Conservation (phyloP, 2,888 invertebrate genomes). For the Melanchra persicariae region DNA sequence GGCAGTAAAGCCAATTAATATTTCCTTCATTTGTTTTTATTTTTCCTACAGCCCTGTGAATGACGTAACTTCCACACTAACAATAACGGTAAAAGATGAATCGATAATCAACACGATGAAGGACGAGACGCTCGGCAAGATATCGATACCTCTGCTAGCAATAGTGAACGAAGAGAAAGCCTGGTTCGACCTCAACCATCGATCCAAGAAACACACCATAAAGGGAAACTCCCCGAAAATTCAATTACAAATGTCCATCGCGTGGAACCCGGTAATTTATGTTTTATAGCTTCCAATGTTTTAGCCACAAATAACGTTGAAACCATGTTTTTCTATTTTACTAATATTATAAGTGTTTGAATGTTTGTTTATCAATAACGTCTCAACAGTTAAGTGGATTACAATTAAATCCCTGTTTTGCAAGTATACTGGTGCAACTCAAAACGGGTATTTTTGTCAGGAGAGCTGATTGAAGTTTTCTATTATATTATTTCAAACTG, state of each 20-base stretch:
- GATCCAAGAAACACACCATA: slow-evolving; percentile 79
- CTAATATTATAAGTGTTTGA: background rate
- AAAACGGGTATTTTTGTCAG: too few species aligned
- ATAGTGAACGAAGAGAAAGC: slow-evolving; percentile 84
- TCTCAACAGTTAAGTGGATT: too few species aligned
- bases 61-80: slow-evolving; percentile 85
- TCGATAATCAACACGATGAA: slow-evolving; percentile 75
- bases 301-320: slow-evolving; percentile 18
- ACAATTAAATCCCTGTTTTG: too few species aligned
- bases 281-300: slow-evolving; percentile 32
- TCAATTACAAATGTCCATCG: slow-evolving; percentile 84
- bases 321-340: slow-evolving; percentile 5
- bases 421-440: too few species aligned
- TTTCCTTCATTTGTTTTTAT: slow-evolving; percentile 8
- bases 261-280: slow-evolving; percentile 85
- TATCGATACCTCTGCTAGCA: slow-evolving; percentile 84
- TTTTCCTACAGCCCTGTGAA: slow-evolving; percentile 78
- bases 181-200: slow-evolving; percentile 86
- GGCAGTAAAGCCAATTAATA: too few species aligned
- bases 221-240: slow-evolving; percentile 85
- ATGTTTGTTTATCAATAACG: background rate
- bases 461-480: too few species aligned
- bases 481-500: too few species aligned
- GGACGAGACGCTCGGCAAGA: slow-evolving; percentile 82
- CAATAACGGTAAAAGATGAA: slow-evolving; percentile 84